Percentiles rank a stretch among this genome's conserved stretches.
These are phyloP conservation scores for Empis stercorea DNA, from an alignment of 2,888 invertebrate species.

Conservation along the genomic window DNA sequence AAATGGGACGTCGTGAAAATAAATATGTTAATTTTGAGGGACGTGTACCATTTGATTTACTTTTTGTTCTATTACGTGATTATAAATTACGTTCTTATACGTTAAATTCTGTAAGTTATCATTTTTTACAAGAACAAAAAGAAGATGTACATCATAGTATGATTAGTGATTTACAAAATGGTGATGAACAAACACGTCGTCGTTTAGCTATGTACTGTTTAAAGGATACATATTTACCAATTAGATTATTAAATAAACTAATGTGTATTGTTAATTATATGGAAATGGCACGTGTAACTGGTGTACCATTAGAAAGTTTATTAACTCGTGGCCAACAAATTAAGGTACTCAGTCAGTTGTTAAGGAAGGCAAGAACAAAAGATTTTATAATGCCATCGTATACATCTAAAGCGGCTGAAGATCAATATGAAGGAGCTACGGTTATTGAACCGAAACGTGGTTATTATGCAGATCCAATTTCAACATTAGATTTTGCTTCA, in stretches of 20 bases:
- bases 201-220: constrained; percentile 94
- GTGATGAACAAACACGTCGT: constrained; percentile 80
- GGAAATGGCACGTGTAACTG: constrained; percentile 99
- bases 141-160: constrained; percentile 99
- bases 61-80: constrained; percentile 84
- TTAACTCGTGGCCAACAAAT: constrained; percentile 96
- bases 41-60: constrained; percentile 88
- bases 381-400: constrained; percentile 87
- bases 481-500: constrained; percentile 98
- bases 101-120: constrained; percentile 94
- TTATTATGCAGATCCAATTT: constrained; percentile 95
- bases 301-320: constrained; percentile 85
- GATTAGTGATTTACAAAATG: constrained; percentile 93
- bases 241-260: constrained; percentile 85
- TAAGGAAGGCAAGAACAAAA: constrained; percentile 74
- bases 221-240: constrained; percentile 93
- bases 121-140: constrained; percentile 97
- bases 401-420: constrained; percentile 65
- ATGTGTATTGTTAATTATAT: constrained; percentile 99
- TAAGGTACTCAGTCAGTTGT: constrained; percentile 91
- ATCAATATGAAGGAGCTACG: constrained; percentile 98
- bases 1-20: constrained; percentile 92
- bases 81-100: constrained; percentile 97
- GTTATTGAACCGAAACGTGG: constrained; percentile 96
- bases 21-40: constrained; percentile 96